Evolutionary conservation across 2,113 vertebrate genomes (phyloP).

Genomic region (Manacus vitellinus): DNA sequence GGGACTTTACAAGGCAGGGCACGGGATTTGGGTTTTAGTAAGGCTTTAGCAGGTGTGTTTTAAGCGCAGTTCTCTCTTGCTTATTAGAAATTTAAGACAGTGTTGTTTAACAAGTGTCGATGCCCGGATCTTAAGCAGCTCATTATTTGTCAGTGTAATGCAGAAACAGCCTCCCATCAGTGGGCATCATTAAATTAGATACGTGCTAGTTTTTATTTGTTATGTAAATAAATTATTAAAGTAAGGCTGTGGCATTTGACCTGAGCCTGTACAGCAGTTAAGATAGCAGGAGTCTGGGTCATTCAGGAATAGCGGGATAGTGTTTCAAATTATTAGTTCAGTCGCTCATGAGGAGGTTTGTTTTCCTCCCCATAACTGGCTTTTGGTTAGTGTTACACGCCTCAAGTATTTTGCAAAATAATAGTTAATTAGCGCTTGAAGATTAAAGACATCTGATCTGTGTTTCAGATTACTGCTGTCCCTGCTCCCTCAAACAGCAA

Average conservation of each 20-base stretch:
- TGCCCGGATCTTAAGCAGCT: neutral
- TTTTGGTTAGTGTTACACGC: neutral
- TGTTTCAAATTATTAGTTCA: neutral
- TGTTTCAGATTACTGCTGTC: neutral
- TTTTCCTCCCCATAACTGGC: neutral
- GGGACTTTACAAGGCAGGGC: neutral
- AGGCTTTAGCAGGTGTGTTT: neutral
- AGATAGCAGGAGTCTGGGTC: neutral
- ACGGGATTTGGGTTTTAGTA: neutral
- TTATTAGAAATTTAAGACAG: neutral
- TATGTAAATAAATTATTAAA: neutral
- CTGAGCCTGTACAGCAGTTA: neutral
- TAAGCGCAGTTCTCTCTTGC: neutral
- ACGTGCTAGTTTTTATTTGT: neutral
- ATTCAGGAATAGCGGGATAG: neutral
- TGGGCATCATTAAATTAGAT: neutral
- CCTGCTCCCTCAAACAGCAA: accelerated
- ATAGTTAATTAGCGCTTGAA: neutral
- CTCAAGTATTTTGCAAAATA: neutral
- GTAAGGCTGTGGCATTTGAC: neutral
- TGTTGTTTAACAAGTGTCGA: neutral
- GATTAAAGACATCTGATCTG: neutral
- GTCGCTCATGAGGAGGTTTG: neutral
- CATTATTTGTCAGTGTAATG: neutral
- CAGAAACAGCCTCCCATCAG: neutral